Evolutionary conservation across 2,797 vertebrate genomes (phyloP), one percentile per base, ranked within the genome.

Genomic region (Decapterus maruadsi): DNA sequence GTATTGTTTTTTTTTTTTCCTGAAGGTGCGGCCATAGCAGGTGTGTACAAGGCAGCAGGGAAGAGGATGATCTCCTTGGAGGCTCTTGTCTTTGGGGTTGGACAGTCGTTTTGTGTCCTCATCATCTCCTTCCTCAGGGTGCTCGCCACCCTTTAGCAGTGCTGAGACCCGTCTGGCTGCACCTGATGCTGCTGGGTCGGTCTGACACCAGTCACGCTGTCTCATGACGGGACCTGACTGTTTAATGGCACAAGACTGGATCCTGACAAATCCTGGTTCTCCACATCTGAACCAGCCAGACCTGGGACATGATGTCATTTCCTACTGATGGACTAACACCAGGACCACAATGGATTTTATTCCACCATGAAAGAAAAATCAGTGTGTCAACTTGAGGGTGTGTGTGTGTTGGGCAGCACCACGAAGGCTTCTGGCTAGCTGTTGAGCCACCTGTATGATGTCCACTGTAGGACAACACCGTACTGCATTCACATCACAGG

Each of bases 1-100:
- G n/a, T 65, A 11, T 29, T 54, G 0, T 62, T 5, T 40, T 29
- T 19, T 50, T 50, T 45, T 0, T 66, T 2, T 70, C 64, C 26
- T 55, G 0, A 82, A 99, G 98, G 98, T 94, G 97, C 97, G 51
- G 98, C 97, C 46, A 96, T 99, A 63, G 98, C 98, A 38, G 98
- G 98, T 2, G 98, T 99, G 53, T 99, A 98, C 92, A 96, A 97
- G 92, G 97, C 98, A 2, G 98, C 98, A 0, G 98, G 97, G 75
- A 99, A 99, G 90, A 96, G 92, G 62, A 99, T 99, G 98, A 96
- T 96, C 50, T 96, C 97, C 0, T 91, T 99, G 56, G 97, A 97
- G 91, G 98, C 97, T 31, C 94, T 99, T 29, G 96, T 97, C 59
- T 94, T 97, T 17, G 98, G 98, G 7, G 97, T 98, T 1, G 98